These are phyloP conservation scores for Drosophila trichaetosa DNA, from an alignment of 2,888 invertebrate genomes.

Conservation along the genomic window DNA sequence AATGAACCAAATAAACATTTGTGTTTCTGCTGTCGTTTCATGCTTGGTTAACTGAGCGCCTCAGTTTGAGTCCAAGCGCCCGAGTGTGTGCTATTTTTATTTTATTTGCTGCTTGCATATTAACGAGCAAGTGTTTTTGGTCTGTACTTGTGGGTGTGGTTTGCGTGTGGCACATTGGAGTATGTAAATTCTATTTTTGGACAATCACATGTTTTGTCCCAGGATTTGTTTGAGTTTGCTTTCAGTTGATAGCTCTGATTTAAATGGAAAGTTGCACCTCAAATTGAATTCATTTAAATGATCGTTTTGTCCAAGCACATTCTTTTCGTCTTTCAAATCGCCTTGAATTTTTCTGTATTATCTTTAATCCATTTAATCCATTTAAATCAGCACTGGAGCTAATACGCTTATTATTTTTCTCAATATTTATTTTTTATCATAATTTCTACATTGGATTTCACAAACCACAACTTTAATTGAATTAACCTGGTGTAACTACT, in stretches of 20 bases:
- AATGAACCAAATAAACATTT: slow-evolving; percentile 68
- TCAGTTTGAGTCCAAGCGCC: slow-evolving; percentile 4
- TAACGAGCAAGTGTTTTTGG: slow-evolving; percentile 38
- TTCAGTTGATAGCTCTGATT: no score
- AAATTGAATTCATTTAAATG: background rate
- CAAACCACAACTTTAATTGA: background rate
- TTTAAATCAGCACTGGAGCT: no score
- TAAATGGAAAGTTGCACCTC: background rate
- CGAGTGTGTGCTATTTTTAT: slow-evolving; percentile 31
- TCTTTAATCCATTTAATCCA: background rate
- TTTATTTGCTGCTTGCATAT: slow-evolving; percentile 53
- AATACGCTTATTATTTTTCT: background rate
- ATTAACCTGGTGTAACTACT: background rate
- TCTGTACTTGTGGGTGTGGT: background rate
- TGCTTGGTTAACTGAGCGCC: slow-evolving; percentile 15
- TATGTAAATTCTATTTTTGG: background rate
- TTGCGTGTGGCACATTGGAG: background rate
- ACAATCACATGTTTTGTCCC: background rate
- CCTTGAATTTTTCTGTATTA: background rate
- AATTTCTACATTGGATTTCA: background rate
- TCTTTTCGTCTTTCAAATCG: background rate
- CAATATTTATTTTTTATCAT: background rate
- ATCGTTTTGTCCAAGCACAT: background rate
- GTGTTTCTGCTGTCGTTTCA: slow-evolving; percentile 5
- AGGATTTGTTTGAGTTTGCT: background rate